These are phyloP conservation scores for Taenaris catops DNA, from an alignment of 2,888 invertebrate genomes.

Conservation along the genomic window DNA sequence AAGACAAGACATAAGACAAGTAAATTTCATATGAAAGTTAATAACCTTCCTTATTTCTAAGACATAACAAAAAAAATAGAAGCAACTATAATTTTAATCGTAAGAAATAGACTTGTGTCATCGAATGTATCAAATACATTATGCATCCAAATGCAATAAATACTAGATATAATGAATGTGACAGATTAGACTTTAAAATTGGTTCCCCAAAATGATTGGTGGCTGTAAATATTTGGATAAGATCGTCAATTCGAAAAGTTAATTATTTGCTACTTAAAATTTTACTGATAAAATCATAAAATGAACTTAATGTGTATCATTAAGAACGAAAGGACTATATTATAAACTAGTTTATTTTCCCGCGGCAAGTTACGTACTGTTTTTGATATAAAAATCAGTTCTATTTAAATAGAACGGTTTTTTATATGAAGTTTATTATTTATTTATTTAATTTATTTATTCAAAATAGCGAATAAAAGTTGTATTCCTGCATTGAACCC, in stretches of 20 bases:
- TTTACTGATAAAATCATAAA: slow-evolving; percentile 10
- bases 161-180: slow-evolving; percentile 17
- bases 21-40: too few relatives aligned
- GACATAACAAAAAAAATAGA: too few relatives aligned
- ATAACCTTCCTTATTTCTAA: too few relatives aligned
- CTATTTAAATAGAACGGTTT: too few relatives aligned
- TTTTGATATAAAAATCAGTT: too few relatives aligned
- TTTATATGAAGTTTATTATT: too few relatives aligned
- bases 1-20: too few relatives aligned
- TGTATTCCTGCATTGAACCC: too few relatives aligned
- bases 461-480: too few relatives aligned
- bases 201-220: slow-evolving; percentile 16
- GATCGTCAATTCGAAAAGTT: slow-evolving; percentile 13
- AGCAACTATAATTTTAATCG: too few relatives aligned
- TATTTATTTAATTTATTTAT: too few relatives aligned
- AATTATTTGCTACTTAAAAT: slow-evolving; percentile 16
- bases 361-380: background rate
- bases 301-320: slow-evolving; percentile 9
- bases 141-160: slow-evolving; percentile 15
- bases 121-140: slow-evolving; percentile 14
- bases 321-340: slow-evolving; percentile 1
- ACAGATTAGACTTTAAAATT: slow-evolving; percentile 18
- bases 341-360: slow-evolving; percentile 1
- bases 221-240: slow-evolving; percentile 22
- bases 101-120: slow-evolving; percentile 4